Evolutionary conservation across 2,888 invertebrate species (phyloP).

Genomic region (Anoplius nigerrimus): DNA sequence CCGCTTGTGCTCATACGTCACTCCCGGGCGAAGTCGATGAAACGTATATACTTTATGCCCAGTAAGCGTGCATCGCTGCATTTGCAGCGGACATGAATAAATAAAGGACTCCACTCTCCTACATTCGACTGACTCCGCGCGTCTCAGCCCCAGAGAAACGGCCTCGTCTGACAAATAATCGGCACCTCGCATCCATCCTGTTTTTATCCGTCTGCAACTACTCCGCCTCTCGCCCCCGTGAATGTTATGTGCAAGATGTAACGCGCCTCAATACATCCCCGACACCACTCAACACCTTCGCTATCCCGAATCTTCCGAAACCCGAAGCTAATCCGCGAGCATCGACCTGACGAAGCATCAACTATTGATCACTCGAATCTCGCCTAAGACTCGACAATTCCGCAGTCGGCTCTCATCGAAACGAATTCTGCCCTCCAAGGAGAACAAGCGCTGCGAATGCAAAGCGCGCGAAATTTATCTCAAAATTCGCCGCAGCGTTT

Average conservation of each 20-base stretch:
- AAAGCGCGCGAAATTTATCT: constrained; percentile 21
- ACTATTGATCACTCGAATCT: too few species aligned
- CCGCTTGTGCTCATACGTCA: constrained; percentile 24
- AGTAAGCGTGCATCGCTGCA: constrained; percentile 12
- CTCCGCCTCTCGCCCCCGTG: too few species aligned
- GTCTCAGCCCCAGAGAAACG: not conserved
- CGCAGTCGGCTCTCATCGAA: not conserved
- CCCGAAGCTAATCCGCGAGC: too few species aligned
- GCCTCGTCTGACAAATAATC: constrained; percentile 19
- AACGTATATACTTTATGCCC: constrained; percentile 31
- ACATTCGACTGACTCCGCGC: too few species aligned
- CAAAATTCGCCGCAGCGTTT: constrained; percentile 37
- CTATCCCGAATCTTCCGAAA: too few species aligned
- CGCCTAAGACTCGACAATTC: not conserved
- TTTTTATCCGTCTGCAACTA: not conserved
- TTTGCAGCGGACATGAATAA: constrained; percentile 35
- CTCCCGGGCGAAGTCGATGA: constrained; percentile 32
- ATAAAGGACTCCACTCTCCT: constrained; percentile 20
- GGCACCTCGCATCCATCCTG: not conserved
- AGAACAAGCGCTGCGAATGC: not conserved
- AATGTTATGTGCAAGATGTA: too few species aligned
- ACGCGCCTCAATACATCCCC: too few species aligned
- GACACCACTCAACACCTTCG: too few species aligned
- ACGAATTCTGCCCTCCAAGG: too few species aligned
- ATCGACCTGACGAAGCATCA: too few species aligned